phyloP scores from a whole-genome alignment of 2,888 invertebrate species.

The Drosophila sordidula region DNA sequence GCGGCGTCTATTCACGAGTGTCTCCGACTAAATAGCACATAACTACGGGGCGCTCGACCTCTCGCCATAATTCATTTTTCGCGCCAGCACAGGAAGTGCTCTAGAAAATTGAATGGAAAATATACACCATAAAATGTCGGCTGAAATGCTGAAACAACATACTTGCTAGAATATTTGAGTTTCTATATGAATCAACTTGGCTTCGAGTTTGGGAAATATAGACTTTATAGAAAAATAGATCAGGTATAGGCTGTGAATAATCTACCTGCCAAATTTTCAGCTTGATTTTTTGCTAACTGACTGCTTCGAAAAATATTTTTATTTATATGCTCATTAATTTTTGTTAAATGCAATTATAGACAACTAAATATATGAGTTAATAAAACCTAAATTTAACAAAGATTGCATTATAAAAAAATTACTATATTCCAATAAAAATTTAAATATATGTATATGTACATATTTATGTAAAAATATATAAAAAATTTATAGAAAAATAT shows the following conservation, averaged over 20 bases:
- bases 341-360: too few species aligned
- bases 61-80: constrained; percentile 45
- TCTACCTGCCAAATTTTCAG: too few species aligned
- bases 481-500: background rate
- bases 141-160: background rate
- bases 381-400: too few species aligned
- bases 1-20: constrained; percentile 6
- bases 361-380: too few species aligned
- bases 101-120: background rate
- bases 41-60: constrained; percentile 28
- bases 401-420: too few species aligned
- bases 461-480: too few species aligned
- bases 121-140: background rate
- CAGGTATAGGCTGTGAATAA: too few species aligned
- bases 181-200: background rate
- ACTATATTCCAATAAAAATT: too few species aligned
- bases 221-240: background rate
- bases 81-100: constrained; percentile 47
- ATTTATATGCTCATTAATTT: too few species aligned
- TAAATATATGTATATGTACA: too few species aligned
- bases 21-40: constrained; percentile 7
- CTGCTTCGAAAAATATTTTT: too few species aligned
- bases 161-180: background rate
- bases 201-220: background rate
- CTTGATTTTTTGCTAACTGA: too few species aligned